phyloP scores from a whole-genome alignment of 1,140 invertebrate species.

The Branchinecta lindahli region DNA sequence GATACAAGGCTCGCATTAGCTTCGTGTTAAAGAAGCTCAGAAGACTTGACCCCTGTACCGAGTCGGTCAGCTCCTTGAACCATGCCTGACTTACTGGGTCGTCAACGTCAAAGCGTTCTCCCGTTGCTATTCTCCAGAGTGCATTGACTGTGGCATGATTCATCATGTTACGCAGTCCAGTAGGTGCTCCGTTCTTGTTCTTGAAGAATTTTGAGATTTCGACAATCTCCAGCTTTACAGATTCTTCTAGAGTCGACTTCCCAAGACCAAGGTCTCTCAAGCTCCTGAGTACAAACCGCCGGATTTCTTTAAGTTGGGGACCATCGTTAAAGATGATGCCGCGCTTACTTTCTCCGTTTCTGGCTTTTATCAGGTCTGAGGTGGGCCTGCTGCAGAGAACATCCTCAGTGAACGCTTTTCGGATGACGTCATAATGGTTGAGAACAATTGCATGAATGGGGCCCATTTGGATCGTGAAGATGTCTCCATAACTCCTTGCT shows the following conservation, averaged over 20 bases:
- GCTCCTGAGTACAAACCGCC: slow-evolving; percentile 48
- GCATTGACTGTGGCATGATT: not conserved
- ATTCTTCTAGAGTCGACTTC: slow-evolving; percentile 31
- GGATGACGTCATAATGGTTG: too few relatives aligned
- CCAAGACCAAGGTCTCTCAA: slow-evolving; percentile 58
- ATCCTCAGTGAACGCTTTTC: too few relatives aligned
- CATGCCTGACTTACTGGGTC: not conserved
- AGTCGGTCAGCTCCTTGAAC: not conserved
- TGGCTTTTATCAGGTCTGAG: not conserved
- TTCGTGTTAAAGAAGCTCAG: not conserved
- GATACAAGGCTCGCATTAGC: not conserved
- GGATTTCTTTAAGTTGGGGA: slow-evolving; percentile 48
- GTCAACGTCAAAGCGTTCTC: not conserved
- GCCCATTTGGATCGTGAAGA: too few relatives aligned
- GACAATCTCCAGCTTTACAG: slow-evolving; percentile 26
- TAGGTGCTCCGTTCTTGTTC: not conserved
- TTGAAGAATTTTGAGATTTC: slow-evolving; percentile 19
- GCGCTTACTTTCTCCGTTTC: not conserved
- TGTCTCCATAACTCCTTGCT: too few relatives aligned
- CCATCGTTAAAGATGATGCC: slow-evolving; percentile 28
- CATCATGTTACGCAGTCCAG: not conserved
- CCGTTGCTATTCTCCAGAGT: not conserved
- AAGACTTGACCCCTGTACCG: not conserved
- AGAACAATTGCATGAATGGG: too few relatives aligned
- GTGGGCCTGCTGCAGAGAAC: too few relatives aligned